phyloP scores from a whole-genome alignment of 2,113 vertebrate species.

The Melanocharis versteri region DNA sequence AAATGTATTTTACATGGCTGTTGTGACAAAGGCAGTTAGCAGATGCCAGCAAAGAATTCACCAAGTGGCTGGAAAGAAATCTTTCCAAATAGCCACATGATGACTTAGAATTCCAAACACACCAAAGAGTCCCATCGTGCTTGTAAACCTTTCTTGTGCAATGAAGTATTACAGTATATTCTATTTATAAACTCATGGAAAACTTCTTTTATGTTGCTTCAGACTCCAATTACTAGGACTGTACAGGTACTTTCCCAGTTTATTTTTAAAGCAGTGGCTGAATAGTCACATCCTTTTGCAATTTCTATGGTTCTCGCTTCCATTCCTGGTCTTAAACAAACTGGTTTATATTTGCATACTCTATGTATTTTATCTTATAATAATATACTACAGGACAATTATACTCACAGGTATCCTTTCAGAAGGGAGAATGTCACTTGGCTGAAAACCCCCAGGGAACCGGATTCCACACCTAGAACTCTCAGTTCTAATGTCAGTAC shows the following conservation, averaged over 20 bases:
- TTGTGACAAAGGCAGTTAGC: background rate
- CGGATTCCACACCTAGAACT: background rate
- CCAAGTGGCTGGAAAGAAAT: background rate
- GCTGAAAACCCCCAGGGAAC: background rate
- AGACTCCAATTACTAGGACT: background rate
- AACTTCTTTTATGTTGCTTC: background rate
- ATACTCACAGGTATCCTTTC: background rate
- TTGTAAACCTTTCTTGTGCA: conserved; percentile 22
- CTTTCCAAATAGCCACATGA: background rate
- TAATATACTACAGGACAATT: background rate
- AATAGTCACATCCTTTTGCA: background rate
- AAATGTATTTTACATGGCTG: background rate
- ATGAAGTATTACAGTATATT: background rate
- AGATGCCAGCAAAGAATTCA: background rate
- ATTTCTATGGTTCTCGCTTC: background rate
- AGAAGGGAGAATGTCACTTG: background rate
- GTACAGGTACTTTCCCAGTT: background rate
- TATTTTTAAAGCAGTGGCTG: background rate
- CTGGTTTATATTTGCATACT: background rate
- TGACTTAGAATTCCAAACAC: background rate
- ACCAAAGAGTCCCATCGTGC: background rate
- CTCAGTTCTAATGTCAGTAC: background rate
- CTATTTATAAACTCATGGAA: conserved; percentile 34
- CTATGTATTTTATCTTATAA: background rate
- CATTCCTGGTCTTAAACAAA: background rate